Percentiles rank a stretch among this genome's conserved stretches.
These are phyloP conservation scores for Acropternis orthonyx DNA, from an alignment of 2,797 vertebrate genomes.

Conservation along the genomic window DNA sequence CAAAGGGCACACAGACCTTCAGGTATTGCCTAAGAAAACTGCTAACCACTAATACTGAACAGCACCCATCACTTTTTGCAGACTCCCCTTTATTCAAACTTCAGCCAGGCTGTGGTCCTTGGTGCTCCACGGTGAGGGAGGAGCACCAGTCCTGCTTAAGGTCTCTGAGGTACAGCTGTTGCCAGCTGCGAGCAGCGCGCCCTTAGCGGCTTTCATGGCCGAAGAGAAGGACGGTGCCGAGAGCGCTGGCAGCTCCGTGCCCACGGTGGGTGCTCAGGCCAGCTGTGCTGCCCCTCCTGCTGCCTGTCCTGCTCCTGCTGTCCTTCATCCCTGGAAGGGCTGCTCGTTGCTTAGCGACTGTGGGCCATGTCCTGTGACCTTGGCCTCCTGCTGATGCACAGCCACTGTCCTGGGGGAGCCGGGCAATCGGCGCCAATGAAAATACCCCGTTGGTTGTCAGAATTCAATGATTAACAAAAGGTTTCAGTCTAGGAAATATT, in stretches of 20 bases:
- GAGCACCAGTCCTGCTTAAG: not conserved
- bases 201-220: not conserved
- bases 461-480: not conserved
- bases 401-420: not conserved
- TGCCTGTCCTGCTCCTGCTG: not conserved
- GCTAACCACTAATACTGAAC: fast-evolving
- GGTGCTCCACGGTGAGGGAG: not conserved
- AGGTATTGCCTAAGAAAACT: not conserved
- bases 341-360: conserved; percentile 27
- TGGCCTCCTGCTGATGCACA: not conserved
- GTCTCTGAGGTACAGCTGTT: not conserved
- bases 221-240: not conserved
- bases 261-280: not conserved
- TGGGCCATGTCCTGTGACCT: conserved; percentile 16
- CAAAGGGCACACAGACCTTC: not conserved
- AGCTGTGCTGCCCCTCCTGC: not conserved
- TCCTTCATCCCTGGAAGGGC: conserved; percentile 25
- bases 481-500: not conserved
- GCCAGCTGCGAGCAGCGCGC: not conserved
- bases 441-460: not conserved
- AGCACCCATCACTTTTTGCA: not conserved
- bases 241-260: not conserved
- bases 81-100: not conserved
- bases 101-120: not conserved
- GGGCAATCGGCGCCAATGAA: not conserved